These are phyloP conservation scores for Drosophila lacicola DNA, from an alignment of 2,888 invertebrate species.

Conservation along the genomic window DNA sequence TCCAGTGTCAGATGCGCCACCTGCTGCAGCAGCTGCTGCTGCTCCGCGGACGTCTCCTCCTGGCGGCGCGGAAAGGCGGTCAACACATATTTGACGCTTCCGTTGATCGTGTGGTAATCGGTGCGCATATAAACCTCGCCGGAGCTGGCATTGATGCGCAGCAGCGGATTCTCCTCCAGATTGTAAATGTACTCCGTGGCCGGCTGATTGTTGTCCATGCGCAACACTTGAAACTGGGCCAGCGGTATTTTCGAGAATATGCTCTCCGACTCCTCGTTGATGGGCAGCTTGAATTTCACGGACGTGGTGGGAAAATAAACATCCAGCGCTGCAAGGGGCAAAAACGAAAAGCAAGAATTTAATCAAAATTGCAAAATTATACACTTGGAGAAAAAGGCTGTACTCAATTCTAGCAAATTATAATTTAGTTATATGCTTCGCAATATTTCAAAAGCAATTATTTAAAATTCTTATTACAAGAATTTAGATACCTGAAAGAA, in stretches of 20 bases:
- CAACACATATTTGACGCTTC: constrained; percentile 72
- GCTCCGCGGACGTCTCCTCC: constrained; percentile 5
- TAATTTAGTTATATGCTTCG: not conserved
- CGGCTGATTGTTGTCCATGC: constrained; percentile 69
- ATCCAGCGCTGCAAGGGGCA: constrained; percentile 74
- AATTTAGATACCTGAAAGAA: no score
- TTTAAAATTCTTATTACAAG: no score
- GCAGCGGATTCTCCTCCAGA: constrained; percentile 75
- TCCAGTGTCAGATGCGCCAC: constrained; percentile 82
- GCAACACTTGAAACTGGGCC: constrained; percentile 83
- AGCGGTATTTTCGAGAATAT: constrained; percentile 83
- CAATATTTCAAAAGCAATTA: no score
- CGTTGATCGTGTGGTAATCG: constrained; percentile 72
- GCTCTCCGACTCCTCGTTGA: constrained; percentile 82
- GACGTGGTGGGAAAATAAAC: constrained; percentile 83
- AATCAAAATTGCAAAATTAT: constrained; percentile 8
- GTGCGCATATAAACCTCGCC: constrained; percentile 83
- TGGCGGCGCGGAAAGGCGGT: constrained; percentile 74
- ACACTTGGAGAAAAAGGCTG: not conserved
- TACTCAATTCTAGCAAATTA: not conserved
- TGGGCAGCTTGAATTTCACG: constrained; percentile 82
- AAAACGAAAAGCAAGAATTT: not conserved
- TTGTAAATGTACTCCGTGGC: constrained; percentile 80
- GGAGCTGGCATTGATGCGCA: constrained; percentile 80
- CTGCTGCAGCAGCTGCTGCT: constrained; percentile 56